A percentile compares a stretch with the other conserved stretches of the same genome.
phyloP scores from a whole-genome alignment of 2,888 invertebrate genomes.

The Oxycera nigricornis region DNA sequence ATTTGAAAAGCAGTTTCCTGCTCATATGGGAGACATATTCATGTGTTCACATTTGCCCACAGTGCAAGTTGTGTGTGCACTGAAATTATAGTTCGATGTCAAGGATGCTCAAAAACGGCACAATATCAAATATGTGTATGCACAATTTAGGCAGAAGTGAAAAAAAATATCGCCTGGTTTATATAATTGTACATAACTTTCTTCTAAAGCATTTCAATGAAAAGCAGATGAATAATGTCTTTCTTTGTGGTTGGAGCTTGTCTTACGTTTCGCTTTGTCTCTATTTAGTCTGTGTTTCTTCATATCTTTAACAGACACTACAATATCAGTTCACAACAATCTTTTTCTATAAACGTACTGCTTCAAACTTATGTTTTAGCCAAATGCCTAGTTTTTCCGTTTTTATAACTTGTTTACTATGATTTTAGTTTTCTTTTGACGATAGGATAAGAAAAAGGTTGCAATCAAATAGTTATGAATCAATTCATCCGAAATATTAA shows the following conservation, averaged over 20 bases:
- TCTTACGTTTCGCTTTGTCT: constrained; percentile 26
- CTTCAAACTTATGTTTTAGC: not conserved
- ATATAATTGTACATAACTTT: not conserved
- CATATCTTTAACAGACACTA: not conserved
- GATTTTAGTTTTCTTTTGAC: not conserved
- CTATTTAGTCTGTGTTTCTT: not conserved
- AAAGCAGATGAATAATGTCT: not conserved
- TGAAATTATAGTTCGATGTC: not conserved
- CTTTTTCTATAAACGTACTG: not conserved
- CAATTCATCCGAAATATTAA: too few species aligned
- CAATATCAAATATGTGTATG: not conserved
- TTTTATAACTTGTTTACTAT: not conserved
- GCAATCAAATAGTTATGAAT: too few species aligned
- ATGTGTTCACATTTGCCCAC: too few species aligned
- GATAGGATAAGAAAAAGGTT: too few species aligned
- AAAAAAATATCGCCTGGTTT: not conserved
- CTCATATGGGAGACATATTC: too few species aligned
- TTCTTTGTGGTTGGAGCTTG: constrained; percentile 15
- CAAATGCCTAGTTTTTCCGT: not conserved
- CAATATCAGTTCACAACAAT: not conserved
- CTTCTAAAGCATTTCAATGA: too few species aligned
- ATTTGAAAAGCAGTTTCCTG: too few species aligned
- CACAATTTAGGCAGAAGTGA: not conserved
- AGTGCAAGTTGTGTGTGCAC: not conserved
- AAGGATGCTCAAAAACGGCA: not conserved